Conservation (phyloP, 2,797 vertebrate genomes). For the Phaenicophaeus curvirostris region DNA sequence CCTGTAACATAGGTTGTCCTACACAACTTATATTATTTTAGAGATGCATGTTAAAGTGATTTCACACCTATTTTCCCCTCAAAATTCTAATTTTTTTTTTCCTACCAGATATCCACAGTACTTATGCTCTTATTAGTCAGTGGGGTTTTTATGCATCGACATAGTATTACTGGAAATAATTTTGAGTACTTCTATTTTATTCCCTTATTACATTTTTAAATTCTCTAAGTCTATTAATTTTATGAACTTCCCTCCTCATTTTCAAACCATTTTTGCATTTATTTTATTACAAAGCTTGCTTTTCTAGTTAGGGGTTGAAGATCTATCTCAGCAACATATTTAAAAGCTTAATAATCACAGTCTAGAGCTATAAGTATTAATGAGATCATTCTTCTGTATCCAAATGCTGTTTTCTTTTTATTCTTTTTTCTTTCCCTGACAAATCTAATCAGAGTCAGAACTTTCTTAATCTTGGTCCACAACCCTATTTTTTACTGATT, state of each 20-base stretch:
- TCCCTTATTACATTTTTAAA: background rate
- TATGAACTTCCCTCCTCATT: background rate
- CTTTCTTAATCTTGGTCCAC: background rate
- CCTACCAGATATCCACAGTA: background rate
- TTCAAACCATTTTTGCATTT: background rate
- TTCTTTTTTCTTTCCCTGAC: background rate
- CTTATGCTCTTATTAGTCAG: background rate
- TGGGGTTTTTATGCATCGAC: background rate
- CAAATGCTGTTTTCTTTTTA: background rate
- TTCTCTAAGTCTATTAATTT: background rate
- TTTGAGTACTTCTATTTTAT: background rate
- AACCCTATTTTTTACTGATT: background rate
- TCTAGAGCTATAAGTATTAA: background rate
- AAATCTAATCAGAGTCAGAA: background rate
- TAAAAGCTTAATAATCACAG: background rate
- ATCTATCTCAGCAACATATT: background rate
- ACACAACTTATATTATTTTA: background rate
- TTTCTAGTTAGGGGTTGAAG: background rate
- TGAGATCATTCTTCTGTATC: background rate
- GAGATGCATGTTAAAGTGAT: background rate
- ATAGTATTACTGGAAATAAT: background rate
- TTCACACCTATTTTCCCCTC: rapidly evolving
- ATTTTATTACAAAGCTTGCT: background rate
- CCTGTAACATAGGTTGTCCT: background rate
- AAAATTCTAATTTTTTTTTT: background rate